Conservation (phyloP, 2,888 invertebrate species). For the Tipula unca region DNA sequence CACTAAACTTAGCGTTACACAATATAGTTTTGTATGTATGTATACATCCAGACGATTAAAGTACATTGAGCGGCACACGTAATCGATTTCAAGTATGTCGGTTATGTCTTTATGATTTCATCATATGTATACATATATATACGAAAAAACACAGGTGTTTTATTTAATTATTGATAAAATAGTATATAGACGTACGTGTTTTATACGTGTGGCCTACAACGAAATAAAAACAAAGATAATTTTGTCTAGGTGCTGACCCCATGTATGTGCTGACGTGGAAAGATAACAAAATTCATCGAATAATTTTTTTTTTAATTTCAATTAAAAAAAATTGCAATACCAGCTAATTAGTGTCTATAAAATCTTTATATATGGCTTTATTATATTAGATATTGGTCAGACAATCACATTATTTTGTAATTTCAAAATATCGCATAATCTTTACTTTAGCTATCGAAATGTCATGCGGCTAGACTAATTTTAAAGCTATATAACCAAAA, state of each 20-base stretch:
- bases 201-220: neutral
- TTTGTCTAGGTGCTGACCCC: neutral
- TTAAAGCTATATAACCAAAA: too few relatives aligned
- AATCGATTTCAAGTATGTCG: neutral
- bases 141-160: neutral
- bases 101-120: neutral
- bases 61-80: neutral
- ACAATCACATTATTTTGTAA: too few relatives aligned
- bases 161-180: neutral
- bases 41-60: neutral
- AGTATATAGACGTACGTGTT: neutral
- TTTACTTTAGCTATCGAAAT: too few relatives aligned
- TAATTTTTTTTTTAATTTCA: too few relatives aligned
- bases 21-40: neutral
- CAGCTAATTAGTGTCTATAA: too few relatives aligned
- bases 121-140: neutral
- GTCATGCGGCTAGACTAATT: too few relatives aligned
- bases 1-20: neutral
- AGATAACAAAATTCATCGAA: too few relatives aligned
- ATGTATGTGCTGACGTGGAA: neutral
- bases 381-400: too few relatives aligned
- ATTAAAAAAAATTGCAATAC: too few relatives aligned
- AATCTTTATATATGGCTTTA: too few relatives aligned
- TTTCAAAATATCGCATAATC: too few relatives aligned
- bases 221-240: neutral